A percentile compares a stretch with the other conserved stretches of the same genome.
These are phyloP conservation scores for Lycopodina hypogea DNA, from an alignment of 37 sponge, comb jelly and placozoan species.

Conservation along the genomic window DNA sequence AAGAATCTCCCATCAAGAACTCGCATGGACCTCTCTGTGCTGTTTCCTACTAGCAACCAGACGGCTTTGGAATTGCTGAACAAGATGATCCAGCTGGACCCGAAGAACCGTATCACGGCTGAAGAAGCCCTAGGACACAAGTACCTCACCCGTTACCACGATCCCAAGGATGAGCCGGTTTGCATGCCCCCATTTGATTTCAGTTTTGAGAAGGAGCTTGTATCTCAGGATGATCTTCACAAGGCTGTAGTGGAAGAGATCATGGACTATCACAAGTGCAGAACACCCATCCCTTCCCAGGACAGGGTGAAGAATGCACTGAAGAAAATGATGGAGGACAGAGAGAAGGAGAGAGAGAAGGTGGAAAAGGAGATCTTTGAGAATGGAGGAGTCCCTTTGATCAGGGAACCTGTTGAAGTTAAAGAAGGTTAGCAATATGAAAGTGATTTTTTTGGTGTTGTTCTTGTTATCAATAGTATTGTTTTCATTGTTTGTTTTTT, in stretches of 20 bases:
- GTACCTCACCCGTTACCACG: slow-evolving; percentile 80
- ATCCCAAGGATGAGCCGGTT: slow-evolving; percentile 82
- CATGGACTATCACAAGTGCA: slow-evolving; percentile 76
- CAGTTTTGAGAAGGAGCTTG: slow-evolving; percentile 75
- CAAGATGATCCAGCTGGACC: slow-evolving; percentile 69
- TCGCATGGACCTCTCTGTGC: slow-evolving; percentile 52
- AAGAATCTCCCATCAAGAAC: slow-evolving; percentile 51
- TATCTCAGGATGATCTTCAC: slow-evolving; percentile 61
- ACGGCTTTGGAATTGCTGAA: slow-evolving; percentile 69
- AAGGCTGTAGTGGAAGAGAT: slow-evolving; percentile 72
- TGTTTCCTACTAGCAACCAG: slow-evolving; percentile 55
- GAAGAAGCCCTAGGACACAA: slow-evolving; percentile 69
- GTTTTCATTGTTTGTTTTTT: neutral
- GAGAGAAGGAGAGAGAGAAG: slow-evolving; percentile 26
- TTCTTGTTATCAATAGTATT: neutral
- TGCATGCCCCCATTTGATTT: slow-evolving; percentile 84
- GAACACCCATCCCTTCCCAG: slow-evolving; percentile 62
- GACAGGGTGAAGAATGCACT: slow-evolving; percentile 53
- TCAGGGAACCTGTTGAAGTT: neutral
- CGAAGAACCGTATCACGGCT: slow-evolving; percentile 50
- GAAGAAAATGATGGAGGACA: slow-evolving; percentile 54
- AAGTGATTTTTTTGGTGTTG: neutral
- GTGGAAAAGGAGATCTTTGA: slow-evolving; percentile 10
- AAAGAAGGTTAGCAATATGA: slow-evolving; percentile 31
- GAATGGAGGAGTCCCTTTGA: neutral